Percentiles rank a stretch among this genome's conserved stretches.
Conservation (phyloP, 2,888 invertebrate genomes). For the Ephialtes manifestator region DNA sequence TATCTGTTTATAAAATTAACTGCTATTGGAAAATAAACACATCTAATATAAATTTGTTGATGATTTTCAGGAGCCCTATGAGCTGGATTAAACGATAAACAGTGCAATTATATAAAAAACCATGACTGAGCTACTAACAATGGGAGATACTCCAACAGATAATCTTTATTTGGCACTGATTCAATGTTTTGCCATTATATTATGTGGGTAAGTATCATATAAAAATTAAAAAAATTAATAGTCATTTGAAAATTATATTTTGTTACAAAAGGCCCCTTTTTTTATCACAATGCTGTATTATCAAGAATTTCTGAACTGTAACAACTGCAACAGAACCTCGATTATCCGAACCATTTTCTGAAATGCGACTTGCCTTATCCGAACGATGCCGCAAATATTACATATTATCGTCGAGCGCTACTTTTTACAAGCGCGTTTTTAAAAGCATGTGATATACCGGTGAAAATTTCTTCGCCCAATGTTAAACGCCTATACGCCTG, state of each 20-base stretch:
- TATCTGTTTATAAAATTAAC: background rate
- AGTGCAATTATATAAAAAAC: background rate
- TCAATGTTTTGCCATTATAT: conserved; percentile 96
- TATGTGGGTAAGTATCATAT: conserved; percentile 91
- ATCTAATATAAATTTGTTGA: background rate
- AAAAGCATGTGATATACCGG: too few relatives aligned
- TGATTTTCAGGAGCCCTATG: conserved; percentile 19
- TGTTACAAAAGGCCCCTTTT: background rate
- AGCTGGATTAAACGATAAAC: conserved; percentile 18
- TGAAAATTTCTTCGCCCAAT: too few relatives aligned
- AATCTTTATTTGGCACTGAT: conserved; percentile 96
- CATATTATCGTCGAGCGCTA: too few relatives aligned
- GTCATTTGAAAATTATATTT: background rate
- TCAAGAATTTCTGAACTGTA: too few relatives aligned
- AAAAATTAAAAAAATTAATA: too few relatives aligned
- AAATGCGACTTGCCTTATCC: too few relatives aligned
- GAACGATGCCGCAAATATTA: too few relatives aligned
- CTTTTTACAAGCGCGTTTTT: too few relatives aligned
- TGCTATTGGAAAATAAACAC: background rate
- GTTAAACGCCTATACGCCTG: too few relatives aligned
- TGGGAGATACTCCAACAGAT: conserved; percentile 87
- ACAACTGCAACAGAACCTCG: too few relatives aligned
- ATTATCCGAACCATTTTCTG: too few relatives aligned
- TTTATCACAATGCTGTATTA: background rate
- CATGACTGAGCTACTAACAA: conserved; percentile 44